Percentiles rank a stretch among this genome's conserved stretches.
These are phyloP conservation scores for Lamellibrachia columna DNA, from an alignment of 2,888 invertebrate species.

Conservation along the genomic window DNA sequence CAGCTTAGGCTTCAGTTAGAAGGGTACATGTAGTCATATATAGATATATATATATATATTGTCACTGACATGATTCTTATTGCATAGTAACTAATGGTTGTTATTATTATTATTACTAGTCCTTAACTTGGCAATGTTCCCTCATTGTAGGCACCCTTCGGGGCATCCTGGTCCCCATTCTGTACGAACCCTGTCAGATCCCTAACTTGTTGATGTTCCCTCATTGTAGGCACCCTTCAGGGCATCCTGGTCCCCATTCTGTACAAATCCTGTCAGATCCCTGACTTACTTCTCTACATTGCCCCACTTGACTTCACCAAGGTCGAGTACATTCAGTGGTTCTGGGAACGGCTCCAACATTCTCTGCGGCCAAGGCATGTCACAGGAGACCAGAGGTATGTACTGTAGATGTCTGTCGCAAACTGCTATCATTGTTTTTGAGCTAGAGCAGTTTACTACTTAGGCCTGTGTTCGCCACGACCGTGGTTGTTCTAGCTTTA, in stretches of 20 bases:
- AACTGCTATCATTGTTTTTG: no score
- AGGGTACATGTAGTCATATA: no score
- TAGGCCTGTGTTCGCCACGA: no score
- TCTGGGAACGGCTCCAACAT: background rate
- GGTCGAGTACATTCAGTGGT: constrained; percentile 12
- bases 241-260: background rate
- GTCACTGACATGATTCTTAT: no score
- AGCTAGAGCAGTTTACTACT: no score
- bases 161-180: background rate
- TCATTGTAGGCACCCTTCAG: background rate
- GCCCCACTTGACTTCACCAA: background rate
- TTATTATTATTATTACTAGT: no score
- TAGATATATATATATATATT: no score
- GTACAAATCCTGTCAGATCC: background rate
- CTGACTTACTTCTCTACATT: background rate
- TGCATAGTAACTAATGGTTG: no score
- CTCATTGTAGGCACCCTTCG: background rate
- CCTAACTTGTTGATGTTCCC: background rate
- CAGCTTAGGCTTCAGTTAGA: no score
- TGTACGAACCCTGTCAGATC: background rate
- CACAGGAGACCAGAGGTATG: background rate
- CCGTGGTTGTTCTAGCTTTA: no score
- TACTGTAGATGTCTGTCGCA: background rate
- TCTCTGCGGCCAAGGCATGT: background rate
- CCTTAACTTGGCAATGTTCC: background rate